Percentiles rank a stretch among this genome's conserved stretches.
phyloP scores from a whole-genome alignment of 2,888 invertebrate species.

The Chloroclystis v-ata region DNA sequence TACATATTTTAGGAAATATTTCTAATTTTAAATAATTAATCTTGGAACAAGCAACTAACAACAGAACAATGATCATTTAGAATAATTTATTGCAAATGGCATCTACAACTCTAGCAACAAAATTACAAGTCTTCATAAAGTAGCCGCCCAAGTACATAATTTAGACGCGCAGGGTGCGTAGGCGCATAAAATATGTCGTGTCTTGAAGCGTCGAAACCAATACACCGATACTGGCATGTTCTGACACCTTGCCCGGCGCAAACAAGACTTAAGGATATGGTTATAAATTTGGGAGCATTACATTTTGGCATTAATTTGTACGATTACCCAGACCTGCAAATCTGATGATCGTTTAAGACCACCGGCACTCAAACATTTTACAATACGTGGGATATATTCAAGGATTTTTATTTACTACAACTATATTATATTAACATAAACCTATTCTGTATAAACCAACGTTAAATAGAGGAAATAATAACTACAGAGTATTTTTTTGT shows the following conservation, averaged over 20 bases:
- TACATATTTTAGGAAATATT: too few species aligned
- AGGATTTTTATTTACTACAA: too few species aligned
- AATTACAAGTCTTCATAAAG: slow-evolving; percentile 33
- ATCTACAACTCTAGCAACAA: slow-evolving; percentile 26
- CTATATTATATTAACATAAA: too few species aligned
- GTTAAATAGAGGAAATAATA: background rate
- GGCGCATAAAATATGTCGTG: slow-evolving; percentile 56
- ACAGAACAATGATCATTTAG: slow-evolving; percentile 13
- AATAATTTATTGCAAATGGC: slow-evolving; percentile 21
- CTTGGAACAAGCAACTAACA: slow-evolving; percentile 8
- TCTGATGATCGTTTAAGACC: too few species aligned
- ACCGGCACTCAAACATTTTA: too few species aligned
- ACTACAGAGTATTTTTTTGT: too few species aligned
- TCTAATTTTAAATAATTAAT: too few species aligned
- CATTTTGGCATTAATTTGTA: slow-evolving; percentile 54
- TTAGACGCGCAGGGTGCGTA: slow-evolving; percentile 32
- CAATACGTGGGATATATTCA: too few species aligned
- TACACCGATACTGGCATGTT: slow-evolving; percentile 42
- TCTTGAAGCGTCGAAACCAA: slow-evolving; percentile 57
- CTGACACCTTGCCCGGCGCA: slow-evolving; percentile 59
- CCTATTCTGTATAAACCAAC: too few species aligned
- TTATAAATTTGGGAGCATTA: slow-evolving; percentile 62
- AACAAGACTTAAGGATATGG: slow-evolving; percentile 58
- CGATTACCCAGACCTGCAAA: slow-evolving; percentile 13
- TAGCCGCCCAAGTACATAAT: slow-evolving; percentile 29